Evolutionary conservation across 2,113 vertebrate species (phyloP).

Genomic region (Clarias macrocephalus): DNA sequence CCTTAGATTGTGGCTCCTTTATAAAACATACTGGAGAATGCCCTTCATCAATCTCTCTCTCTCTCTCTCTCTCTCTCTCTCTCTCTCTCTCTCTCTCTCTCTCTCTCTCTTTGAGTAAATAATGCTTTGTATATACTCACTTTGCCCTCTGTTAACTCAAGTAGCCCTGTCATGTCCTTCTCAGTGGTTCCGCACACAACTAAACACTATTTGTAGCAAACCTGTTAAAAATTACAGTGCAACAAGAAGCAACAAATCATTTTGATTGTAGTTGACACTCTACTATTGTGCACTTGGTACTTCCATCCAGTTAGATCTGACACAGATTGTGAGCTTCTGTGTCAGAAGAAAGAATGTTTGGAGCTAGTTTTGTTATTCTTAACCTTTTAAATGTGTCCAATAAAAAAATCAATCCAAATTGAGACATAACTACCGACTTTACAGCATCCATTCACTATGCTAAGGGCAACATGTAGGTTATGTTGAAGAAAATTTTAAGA

Average conservation of each 20-base stretch:
- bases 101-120: neutral
- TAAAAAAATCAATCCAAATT: neutral
- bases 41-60: neutral
- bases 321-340: neutral
- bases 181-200: neutral
- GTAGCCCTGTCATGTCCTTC: neutral
- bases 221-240: neutral
- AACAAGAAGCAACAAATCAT: neutral
- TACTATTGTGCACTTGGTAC: neutral
- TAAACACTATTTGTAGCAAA: neutral
- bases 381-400: neutral
- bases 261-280: neutral
- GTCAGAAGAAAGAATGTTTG: neutral
- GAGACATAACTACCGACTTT: neutral
- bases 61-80: conserved; percentile 10
- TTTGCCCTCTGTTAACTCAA: neutral
- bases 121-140: neutral
- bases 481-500: neutral
- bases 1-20: conserved; percentile 35
- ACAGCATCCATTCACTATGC: neutral
- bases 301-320: neutral
- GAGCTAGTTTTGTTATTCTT: neutral
- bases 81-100: conserved; percentile 22
- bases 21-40: conserved; percentile 6
- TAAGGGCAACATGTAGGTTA: neutral